Base-by-base conservation (phyloP, 1,140 invertebrate species). In the Caligus rogercresseyi region DNA sequence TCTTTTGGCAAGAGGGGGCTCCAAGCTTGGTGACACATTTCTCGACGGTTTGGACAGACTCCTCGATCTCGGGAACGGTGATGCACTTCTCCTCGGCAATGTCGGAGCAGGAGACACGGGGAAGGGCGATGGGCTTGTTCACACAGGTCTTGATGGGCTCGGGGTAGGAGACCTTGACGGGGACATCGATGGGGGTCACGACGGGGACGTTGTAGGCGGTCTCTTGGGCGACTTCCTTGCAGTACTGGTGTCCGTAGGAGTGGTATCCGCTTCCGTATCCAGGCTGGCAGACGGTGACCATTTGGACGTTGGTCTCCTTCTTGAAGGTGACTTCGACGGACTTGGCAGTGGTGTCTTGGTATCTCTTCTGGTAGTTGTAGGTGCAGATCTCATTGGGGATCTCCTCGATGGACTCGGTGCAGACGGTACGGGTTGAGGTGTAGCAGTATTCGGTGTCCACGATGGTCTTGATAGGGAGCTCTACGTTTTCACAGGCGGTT, bases 171-270 rank as follows among this genome's bases (percentile, higher is more conserved):
- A 61, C 58, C 19, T n/a, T 15, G 26, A 61, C 58, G 7, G 23
- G n/a, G 14, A 61, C 23, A 61, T 61, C 58, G n/a, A 61, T 16
- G 52, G 26, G 23, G 26, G 58, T 57, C 18, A 61, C 23, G n/a
- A 61, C 25, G 19, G 61, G 61, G 19, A 62, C 51, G 25, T 62
- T 62, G 61, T 62, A 62, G n/a, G n/a, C n/a, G n/a, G n/a, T n/a
- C n/a, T n/a, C n/a, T n/a, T n/a, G n/a, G n/a, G n/a, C n/a, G n/a
- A 62, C 51, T 52, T 62, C 61, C 61, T 62, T 62, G 51, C 61
- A 62, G 51, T 62, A 56, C n/a, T 62, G 14, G 52, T 43, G 23
- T 2, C 25, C 23, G 14, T 16, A 16, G 14, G 16, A 16, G n/a
- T 23, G 16, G 21, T 61, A 61, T 51, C 58, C 58, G 26, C 52